Evolutionary conservation across 1,140 invertebrate genomes (phyloP), one percentile per base, ranked within the genome.

Genomic region (Pseudomyrmex dendroicus): DNA sequence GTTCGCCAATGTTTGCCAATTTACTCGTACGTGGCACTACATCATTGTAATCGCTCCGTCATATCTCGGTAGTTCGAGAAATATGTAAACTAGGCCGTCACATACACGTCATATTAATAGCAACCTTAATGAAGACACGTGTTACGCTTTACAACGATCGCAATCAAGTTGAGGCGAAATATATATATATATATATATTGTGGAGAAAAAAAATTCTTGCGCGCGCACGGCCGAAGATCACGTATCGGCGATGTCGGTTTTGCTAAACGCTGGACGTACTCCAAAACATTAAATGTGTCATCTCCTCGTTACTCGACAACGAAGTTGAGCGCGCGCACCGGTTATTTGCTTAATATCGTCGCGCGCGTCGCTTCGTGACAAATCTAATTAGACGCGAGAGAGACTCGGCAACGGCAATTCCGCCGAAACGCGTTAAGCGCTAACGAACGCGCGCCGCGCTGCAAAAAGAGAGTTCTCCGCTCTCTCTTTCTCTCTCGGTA

Each of bases 261-360:
- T 35, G 17, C 44, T 52, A 48, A 72, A 46, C 8, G 54, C 66
- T 80, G 66, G 76, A 70, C 20, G 20, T 72, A 57, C 10, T 68
- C 76, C 76, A 80, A 35, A 35, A 54, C 64, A 56, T 70, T 80
- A 70, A 80, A 80, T 48, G 76, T 80, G 76, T 80, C 76, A 80
- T 80, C 76, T 70, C 54, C 76, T 80, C 54, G 76, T 80, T 80
- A 80, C 76, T 70, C 76, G 66, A 70, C 66, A 48, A 70, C 66
- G 44, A 59, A 35, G 54, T 67, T 44, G 50, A 20, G 57, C 44
- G 46, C 15, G 13, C 46, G 59, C 25, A 48, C n/a, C 35, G 12
- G 44, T 20, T 80, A 80, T 80, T 80, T 80, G 72, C 66, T 80
- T 70, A 59, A 80, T 72, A 80, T 80, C 76, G 54, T 72, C 56